Evolutionary conservation across 2,888 invertebrate species (phyloP).

Genomic region (Drosophila leonis): DNA sequence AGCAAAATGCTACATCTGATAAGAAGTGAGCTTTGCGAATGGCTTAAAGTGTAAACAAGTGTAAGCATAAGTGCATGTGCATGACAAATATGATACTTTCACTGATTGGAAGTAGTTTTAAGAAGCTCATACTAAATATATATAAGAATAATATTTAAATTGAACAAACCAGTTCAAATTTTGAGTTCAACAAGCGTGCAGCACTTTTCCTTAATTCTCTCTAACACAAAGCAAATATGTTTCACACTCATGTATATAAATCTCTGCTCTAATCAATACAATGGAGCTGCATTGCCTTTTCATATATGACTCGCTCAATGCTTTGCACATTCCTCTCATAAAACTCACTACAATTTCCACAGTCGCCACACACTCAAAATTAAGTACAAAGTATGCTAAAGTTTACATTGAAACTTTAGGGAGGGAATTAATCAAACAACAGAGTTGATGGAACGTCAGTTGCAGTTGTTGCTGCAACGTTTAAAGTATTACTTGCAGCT

Average conservation of each 20-base stretch:
- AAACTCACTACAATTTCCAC: background rate
- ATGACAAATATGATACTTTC: too few relatives aligned
- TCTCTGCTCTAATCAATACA: background rate
- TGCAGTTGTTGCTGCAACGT: constrained; percentile 23
- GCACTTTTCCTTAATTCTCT: background rate
- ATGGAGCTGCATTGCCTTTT: background rate
- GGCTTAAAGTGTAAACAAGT: too few relatives aligned
- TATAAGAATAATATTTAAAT: too few relatives aligned
- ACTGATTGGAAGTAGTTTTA: too few relatives aligned
- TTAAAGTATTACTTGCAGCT: constrained; percentile 43
- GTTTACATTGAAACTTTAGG: constrained; percentile 8
- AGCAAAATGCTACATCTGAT: too few relatives aligned
- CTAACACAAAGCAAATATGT: background rate
- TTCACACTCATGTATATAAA: background rate
- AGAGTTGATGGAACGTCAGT: constrained; percentile 18
- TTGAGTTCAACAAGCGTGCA: background rate
- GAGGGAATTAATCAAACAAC: constrained; percentile 40
- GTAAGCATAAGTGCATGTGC: too few relatives aligned
- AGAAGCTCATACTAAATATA: too few relatives aligned
- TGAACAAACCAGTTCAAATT: background rate
- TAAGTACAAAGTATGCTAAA: constrained; percentile 1
- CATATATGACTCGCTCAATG: background rate
- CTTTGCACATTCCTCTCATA: background rate
- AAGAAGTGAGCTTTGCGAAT: too few relatives aligned
- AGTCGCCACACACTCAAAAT: background rate